A percentile compares a stretch with the other conserved stretches of the same genome.
These are phyloP conservation scores for Lissonota sp. DNA, from an alignment of 2,888 invertebrate genomes.

Conservation along the genomic window DNA sequence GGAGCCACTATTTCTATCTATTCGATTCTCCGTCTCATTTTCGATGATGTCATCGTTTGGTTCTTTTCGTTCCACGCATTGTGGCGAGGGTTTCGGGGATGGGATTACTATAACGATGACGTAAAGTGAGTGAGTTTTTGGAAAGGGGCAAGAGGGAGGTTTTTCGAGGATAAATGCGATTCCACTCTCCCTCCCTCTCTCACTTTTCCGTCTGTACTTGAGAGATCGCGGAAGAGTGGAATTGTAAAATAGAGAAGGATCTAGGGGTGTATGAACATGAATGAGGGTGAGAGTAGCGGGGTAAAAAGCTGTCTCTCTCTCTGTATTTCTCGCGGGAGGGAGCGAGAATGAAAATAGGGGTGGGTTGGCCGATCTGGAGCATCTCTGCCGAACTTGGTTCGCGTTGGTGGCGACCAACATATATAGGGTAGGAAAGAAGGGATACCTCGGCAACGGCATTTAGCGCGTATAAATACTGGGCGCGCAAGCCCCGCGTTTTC, in stretches of 20 bases:
- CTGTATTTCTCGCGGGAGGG: too few species aligned
- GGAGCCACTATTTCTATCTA: neutral
- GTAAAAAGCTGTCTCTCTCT: neutral
- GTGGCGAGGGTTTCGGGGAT: neutral
- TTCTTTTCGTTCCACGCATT: neutral
- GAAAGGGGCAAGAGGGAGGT: neutral
- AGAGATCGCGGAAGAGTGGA: constrained; percentile 22
- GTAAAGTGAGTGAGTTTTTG: constrained; percentile 29
- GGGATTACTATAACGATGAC: constrained; percentile 36
- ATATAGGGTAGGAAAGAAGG: constrained; percentile 52
- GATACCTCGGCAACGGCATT: constrained; percentile 45
- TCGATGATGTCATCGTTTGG: constrained; percentile 44
- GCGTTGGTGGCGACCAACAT: constrained; percentile 27
- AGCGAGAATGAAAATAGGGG: constrained; percentile 24
- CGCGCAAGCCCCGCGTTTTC: constrained; percentile 82
- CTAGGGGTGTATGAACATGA: neutral
- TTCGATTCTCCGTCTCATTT: neutral
- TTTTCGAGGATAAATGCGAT: constrained; percentile 5
- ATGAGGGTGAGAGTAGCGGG: constrained; percentile 1
- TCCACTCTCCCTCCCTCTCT: neutral
- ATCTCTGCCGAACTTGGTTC: constrained; percentile 56
- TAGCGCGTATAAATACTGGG: constrained; percentile 77
- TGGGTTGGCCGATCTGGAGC: constrained; percentile 35
- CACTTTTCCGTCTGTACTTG: neutral
- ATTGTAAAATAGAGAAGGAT: constrained; percentile 46